These are phyloP conservation scores for Napeogenes inachia DNA, from an alignment of 2,888 invertebrate species.

Conservation along the genomic window DNA sequence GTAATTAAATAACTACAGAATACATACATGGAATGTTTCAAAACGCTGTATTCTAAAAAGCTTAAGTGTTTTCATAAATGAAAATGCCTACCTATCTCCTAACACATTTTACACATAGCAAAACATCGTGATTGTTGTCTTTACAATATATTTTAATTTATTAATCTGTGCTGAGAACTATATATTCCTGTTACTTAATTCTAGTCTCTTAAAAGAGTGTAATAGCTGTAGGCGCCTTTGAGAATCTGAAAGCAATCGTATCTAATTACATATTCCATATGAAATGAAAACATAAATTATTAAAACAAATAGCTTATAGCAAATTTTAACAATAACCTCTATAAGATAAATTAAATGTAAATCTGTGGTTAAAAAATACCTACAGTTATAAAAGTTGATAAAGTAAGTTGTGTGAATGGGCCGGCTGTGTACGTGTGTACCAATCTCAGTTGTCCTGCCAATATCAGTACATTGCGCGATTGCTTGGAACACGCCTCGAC, in stretches of 20 bases:
- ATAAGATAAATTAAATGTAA: too few species aligned
- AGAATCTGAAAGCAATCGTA: conserved; percentile 49
- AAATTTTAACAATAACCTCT: too few species aligned
- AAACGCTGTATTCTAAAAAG: too few species aligned
- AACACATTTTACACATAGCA: too few species aligned
- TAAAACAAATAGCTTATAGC: too few species aligned
- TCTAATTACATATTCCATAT: conserved; percentile 5
- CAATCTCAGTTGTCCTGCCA: conserved; percentile 54
- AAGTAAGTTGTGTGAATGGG: conserved; percentile 58
- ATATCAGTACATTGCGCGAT: conserved; percentile 43
- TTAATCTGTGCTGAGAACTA: neutral
- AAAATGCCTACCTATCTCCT: too few species aligned
- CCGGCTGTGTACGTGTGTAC: conserved; percentile 58
- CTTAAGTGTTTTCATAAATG: too few species aligned
- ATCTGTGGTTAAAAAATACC: conserved; percentile 6
- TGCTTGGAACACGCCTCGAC: conserved; percentile 44
- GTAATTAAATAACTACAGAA: too few species aligned
- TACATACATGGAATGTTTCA: too few species aligned
- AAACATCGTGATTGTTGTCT: too few species aligned
- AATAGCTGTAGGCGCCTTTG: conserved; percentile 70
- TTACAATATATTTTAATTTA: too few species aligned
- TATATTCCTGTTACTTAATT: neutral
- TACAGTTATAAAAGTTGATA: conserved; percentile 61
- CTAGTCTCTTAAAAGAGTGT: conserved; percentile 46
- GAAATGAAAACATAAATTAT: too few species aligned